These are phyloP conservation scores for Zhuqinia jingwanae DNA, from an alignment of 2,888 invertebrate genomes.

Conservation along the genomic window DNA sequence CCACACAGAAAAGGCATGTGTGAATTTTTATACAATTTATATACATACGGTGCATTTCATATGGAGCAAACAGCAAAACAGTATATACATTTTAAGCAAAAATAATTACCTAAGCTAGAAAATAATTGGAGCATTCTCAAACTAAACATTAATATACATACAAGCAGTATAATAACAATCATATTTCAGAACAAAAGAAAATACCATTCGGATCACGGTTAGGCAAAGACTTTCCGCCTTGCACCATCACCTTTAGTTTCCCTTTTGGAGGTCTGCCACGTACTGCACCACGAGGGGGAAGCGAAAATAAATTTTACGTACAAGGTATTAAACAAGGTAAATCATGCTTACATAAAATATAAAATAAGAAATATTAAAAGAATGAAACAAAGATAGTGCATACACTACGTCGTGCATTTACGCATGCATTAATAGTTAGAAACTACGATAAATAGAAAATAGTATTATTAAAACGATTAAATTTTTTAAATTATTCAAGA, in stretches of 20 bases:
- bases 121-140: neutral
- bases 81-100: too few relatives aligned
- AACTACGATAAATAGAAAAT: too few relatives aligned
- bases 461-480: too few relatives aligned
- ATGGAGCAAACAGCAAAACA: too few relatives aligned
- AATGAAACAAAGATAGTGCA: neutral
- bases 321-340: neutral
- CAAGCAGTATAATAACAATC: too few relatives aligned
- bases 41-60: constrained; percentile 11
- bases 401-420: neutral
- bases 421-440: too few relatives aligned
- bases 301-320: constrained; percentile 9
- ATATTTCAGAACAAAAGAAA: neutral
- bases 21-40: constrained; percentile 56
- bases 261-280: constrained; percentile 81
- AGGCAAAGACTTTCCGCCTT: constrained; percentile 78
- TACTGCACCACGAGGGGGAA: constrained; percentile 80
- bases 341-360: constrained; percentile 24
- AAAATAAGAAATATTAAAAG: constrained; percentile 13
- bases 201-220: constrained; percentile 78
- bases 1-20: constrained; percentile 11
- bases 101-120: too few relatives aligned
- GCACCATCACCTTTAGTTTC: constrained; percentile 80
- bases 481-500: too few relatives aligned
- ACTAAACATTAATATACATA: too few relatives aligned